Conservation (phyloP, 53 echinoderm and acorn worm genomes). For the Hippasteria phrygiana region DNA sequence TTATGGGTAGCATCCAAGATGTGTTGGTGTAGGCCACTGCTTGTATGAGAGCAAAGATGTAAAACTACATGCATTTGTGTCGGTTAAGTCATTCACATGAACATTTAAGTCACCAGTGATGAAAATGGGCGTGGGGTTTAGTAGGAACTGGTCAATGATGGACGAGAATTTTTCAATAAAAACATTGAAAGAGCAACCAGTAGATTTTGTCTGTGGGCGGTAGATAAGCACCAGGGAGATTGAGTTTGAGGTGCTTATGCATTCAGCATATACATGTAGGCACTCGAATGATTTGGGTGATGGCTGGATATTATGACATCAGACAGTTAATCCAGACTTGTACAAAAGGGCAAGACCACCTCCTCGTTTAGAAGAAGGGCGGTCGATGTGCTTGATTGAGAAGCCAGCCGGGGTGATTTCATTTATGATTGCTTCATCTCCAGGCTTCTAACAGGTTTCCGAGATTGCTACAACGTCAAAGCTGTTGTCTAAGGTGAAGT, state of each 20-base stretch:
- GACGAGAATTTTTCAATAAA: slow-evolving; percentile 50
- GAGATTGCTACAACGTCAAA: slow-evolving; percentile 51
- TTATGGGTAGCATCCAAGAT: too few relatives aligned
- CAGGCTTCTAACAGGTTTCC: slow-evolving; percentile 45
- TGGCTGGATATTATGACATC: neutral
- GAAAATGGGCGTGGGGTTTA: too few relatives aligned
- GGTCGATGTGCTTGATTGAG: slow-evolving; percentile 6
- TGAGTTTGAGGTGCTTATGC: neutral
- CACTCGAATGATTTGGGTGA: slow-evolving; percentile 8
- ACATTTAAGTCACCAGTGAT: too few relatives aligned
- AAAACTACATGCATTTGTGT: too few relatives aligned
- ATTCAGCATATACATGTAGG: neutral
- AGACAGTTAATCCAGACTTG: slow-evolving; percentile 40
- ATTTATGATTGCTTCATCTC: slow-evolving; percentile 32
- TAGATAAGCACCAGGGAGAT: slow-evolving; percentile 20
- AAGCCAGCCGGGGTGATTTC: slow-evolving; percentile 46
- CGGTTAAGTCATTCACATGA: too few relatives aligned
- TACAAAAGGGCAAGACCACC: slow-evolving; percentile 39
- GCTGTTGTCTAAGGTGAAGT: slow-evolving; percentile 47
- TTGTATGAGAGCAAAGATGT: too few relatives aligned
- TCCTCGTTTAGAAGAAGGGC: slow-evolving; percentile 33
- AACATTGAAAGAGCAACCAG: slow-evolving; percentile 32
- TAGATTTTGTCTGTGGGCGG: slow-evolving; percentile 40
- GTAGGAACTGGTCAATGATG: too few relatives aligned
- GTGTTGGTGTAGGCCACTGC: too few relatives aligned